These are phyloP conservation scores for Leptonema lineaticorne DNA, from an alignment of 1,140 invertebrate genomes.

Conservation along the genomic window DNA sequence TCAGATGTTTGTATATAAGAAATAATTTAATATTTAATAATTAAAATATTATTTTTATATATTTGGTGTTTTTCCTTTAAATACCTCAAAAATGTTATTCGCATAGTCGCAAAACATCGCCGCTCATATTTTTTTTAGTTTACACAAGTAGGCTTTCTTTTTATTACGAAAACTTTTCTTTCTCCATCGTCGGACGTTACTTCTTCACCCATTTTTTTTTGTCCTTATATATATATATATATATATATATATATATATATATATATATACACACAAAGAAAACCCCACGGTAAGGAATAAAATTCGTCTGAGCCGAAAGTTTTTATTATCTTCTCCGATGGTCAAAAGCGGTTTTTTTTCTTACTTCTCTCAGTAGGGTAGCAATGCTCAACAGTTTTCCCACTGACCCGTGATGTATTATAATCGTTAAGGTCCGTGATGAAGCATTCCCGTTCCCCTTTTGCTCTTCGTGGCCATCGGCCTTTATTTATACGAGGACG, in stretches of 20 bases:
- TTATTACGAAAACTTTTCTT: constrained; percentile 30
- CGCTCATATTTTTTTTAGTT: constrained; percentile 27
- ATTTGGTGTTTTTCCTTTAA: background rate
- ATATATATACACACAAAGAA: constrained; percentile 5
- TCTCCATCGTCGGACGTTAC: background rate
- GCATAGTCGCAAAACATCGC: background rate
- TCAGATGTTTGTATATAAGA: too few relatives aligned
- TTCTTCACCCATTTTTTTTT: too few relatives aligned
- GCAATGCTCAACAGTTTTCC: constrained; percentile 18
- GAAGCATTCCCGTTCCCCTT: background rate
- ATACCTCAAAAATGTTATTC: background rate
- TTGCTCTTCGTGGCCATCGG: constrained; percentile 18
- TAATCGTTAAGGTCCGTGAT: background rate
- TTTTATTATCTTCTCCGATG: constrained; percentile 28
- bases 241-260: too few relatives aligned
- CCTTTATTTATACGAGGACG: constrained; percentile 26
- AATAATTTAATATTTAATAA: too few relatives aligned
- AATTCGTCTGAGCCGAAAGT: constrained; percentile 22
- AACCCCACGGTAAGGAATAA: background rate
- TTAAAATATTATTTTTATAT: too few relatives aligned
- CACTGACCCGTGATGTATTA: constrained; percentile 24
- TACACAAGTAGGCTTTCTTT: constrained; percentile 24
- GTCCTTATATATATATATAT: too few relatives aligned
- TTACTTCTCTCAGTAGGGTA: background rate
- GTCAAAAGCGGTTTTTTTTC: constrained; percentile 4